Conservation (phyloP, 2,113 vertebrate genomes). For the Larimichthys crocea region DNA sequence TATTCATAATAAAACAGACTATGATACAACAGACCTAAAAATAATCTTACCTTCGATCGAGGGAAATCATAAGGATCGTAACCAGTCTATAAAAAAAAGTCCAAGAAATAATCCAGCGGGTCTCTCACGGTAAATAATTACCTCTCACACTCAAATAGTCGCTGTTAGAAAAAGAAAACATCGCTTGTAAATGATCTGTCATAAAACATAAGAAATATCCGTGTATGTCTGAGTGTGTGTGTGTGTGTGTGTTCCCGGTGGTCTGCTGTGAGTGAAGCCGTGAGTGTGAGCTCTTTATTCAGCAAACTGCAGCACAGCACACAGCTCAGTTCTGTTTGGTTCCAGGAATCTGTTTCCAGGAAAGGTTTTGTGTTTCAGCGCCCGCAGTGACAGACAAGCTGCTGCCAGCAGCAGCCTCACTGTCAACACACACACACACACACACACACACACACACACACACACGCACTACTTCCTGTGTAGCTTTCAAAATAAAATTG, state of each 20-base stretch:
- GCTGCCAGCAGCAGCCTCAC: neutral
- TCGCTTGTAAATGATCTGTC: neutral
- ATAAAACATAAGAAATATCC: neutral
- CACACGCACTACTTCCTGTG: neutral
- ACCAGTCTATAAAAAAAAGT: constrained; percentile 1
- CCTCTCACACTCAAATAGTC: accelerated
- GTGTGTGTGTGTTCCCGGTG: too few species aligned
- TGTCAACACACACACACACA: neutral
- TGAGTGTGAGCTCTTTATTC: constrained; percentile 13
- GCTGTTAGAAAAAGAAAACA: neutral
- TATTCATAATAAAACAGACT: neutral
- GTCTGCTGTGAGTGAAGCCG: neutral
- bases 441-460: too few species aligned
- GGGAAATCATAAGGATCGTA: constrained; percentile 47
- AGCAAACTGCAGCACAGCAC: constrained; percentile 39
- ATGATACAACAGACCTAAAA: neutral
- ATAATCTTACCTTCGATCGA: constrained; percentile 67
- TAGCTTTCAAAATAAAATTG: constrained; percentile 25
- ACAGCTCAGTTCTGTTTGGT: constrained; percentile 59
- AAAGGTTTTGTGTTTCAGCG: constrained; percentile 72
- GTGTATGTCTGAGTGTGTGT: neutral
- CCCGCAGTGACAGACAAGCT: constrained; percentile 48
- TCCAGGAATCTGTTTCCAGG: constrained; percentile 78
- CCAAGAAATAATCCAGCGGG: neutral
- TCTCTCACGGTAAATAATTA: neutral